Evolutionary conservation across 2,797 vertebrate species (phyloP), one percentile per base, ranked within the genome.

Genomic region (Neosilurus mollespiculum): DNA sequence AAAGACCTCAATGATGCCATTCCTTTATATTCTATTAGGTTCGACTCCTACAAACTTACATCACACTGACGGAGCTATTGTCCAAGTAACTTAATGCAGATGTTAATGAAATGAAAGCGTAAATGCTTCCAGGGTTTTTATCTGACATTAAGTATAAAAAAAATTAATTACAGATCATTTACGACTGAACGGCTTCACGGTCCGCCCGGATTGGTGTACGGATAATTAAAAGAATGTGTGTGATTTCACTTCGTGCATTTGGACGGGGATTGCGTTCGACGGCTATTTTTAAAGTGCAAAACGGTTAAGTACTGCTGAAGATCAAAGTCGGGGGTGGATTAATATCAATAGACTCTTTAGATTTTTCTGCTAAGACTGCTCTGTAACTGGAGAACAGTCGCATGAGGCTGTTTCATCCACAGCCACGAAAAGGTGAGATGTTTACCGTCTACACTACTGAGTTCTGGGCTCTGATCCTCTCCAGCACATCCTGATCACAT

Each of bases 231-330:
- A 34, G 26, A 59, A 22, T 22, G 10, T 73, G 22, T 80, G 70
- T 71, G 77, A 81, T 81, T 78, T 80, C 49, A 30, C n/a, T 64
- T 51, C 26, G 62, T 18, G n/a, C 16, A 10, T 24, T 49, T 59
- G 34, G 34, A 43, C 26, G 78, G 24, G 11, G 54, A 83, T 75
- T 59, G 66, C 24, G 22, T 81, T 87, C 72, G 71, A 59, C 81
- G 43, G 67, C 43, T 80, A 62, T 82, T 82, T 77, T 58, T 54
- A 59, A 83, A 76, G 61, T 81, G 79, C n/a, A 82, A 59, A 82
- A 30, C 64, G 34, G 61, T 76, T 76, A 49, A 78, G 56, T 81
- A 7, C 64, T 51, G 79, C 56, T 85, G 43, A 83, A 64, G 76
- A 79, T 82, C 54, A 81, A 56, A 81, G 81, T 53, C 20, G n/a